phyloP scores from a whole-genome alignment of 2,113 vertebrate species.

The Bubo blakistoni region DNA sequence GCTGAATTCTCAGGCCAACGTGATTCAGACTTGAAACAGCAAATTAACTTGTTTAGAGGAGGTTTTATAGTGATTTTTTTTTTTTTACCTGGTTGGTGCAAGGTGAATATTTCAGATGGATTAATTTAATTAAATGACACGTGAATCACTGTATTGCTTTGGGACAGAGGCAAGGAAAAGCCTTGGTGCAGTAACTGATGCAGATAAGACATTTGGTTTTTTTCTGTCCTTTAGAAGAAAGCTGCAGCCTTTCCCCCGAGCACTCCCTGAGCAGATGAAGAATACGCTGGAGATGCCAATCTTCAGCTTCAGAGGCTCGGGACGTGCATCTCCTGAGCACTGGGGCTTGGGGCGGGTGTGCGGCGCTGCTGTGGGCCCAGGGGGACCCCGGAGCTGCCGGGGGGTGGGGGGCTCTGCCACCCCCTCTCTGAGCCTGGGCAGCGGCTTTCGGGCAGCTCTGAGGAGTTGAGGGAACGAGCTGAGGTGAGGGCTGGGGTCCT shows the following conservation, averaged over 20 bases:
- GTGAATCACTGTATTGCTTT: neutral
- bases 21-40: neutral
- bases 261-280: neutral
- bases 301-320: neutral
- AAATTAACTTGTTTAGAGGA: neutral
- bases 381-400: neutral
- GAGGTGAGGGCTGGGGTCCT: neutral
- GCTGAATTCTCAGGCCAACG: neutral
- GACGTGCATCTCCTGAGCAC: fast-evolving
- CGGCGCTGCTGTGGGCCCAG: fast-evolving
- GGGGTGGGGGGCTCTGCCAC: neutral
- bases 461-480: neutral
- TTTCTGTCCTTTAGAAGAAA: neutral
- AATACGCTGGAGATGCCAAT: neutral
- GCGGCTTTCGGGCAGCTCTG: neutral
- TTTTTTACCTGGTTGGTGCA: neutral
- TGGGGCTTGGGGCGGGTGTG: fast-evolving
- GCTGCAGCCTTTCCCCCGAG: neutral
- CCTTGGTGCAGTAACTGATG: neutral
- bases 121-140: neutral
- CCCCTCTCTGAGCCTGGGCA: neutral
- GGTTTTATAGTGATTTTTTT: neutral
- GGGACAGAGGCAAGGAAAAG: neutral
- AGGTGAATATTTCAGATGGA: neutral
- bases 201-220: neutral